phyloP scores from a whole-genome alignment of 64 coral and sea anemone genomes.

The Pachyseris speciosa region DNA sequence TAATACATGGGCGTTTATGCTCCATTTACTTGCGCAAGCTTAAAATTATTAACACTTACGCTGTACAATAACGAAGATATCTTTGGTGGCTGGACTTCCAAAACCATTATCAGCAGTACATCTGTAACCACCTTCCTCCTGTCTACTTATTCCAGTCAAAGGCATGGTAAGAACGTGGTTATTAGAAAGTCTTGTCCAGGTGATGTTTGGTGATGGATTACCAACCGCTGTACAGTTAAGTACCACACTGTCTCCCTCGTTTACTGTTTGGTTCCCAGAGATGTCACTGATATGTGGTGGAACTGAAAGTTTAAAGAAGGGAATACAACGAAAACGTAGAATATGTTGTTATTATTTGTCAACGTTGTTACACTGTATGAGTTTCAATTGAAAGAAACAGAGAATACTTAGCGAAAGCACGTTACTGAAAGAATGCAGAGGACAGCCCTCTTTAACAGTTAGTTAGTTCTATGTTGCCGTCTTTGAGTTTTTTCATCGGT shows the following conservation, averaged over 20 bases:
- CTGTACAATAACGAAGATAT: conserved; percentile 7
- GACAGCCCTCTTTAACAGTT: too few species aligned
- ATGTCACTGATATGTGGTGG: background rate
- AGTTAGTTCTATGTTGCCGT: too few species aligned
- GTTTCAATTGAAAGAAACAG: too few species aligned
- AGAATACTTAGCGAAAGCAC: too few species aligned
- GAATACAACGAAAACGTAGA: too few species aligned
- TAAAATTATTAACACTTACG: too few species aligned
- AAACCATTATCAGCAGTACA: conserved; percentile 44
- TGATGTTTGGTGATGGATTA: conserved; percentile 37
- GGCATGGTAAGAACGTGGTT: background rate
- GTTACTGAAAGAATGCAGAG: too few species aligned
- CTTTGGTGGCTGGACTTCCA: background rate
- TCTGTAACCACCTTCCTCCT: conserved; percentile 13
- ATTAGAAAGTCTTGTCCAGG: background rate
- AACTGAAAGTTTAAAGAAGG: background rate
- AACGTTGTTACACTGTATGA: too few species aligned
- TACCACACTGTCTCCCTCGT: background rate
- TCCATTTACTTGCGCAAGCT: too few species aligned
- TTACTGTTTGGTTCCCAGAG: background rate
- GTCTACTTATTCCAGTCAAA: background rate
- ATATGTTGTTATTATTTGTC: too few species aligned
- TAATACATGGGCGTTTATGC: too few species aligned
- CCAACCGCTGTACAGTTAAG: conserved; percentile 5
- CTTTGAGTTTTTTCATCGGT: too few species aligned